phyloP scores from a whole-genome alignment of 2,113 vertebrate species.

The Ammospiza caudacuta region DNA sequence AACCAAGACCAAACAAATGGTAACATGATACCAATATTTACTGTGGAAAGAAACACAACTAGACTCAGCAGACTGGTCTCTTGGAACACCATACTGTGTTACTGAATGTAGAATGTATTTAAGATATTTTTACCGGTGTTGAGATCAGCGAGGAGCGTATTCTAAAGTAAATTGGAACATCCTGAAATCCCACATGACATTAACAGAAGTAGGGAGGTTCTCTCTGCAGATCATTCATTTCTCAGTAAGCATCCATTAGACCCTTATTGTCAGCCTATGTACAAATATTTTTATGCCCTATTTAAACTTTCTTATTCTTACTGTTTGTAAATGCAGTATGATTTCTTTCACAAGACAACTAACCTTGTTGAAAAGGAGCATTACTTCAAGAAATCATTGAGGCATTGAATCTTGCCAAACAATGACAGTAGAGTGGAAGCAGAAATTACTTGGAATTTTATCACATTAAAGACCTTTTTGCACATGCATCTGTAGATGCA shows the following conservation, averaged over 20 bases:
- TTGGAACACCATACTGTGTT: neutral
- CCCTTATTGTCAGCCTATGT: neutral
- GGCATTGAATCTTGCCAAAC: neutral
- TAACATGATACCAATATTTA: neutral
- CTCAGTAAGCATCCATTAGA: neutral
- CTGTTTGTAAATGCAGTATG: neutral
- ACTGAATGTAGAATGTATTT: neutral
- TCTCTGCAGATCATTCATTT: neutral
- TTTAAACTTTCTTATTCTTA: neutral
- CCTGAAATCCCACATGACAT: neutral
- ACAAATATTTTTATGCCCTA: neutral
- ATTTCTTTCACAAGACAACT: neutral
- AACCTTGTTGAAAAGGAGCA: neutral
- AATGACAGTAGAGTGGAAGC: neutral
- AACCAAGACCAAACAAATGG: neutral
- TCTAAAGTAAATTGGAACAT: neutral
- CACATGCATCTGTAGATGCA: neutral
- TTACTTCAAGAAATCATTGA: neutral
- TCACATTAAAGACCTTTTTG: rapidly evolving
- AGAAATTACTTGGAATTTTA: neutral
- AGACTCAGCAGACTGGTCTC: neutral
- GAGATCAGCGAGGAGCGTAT: neutral
- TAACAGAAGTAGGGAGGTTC: neutral
- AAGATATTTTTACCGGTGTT: neutral
- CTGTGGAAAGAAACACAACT: neutral